phyloP scores from a whole-genome alignment of 2,113 vertebrate species.

The Leucoraja erinaceus region DNA sequence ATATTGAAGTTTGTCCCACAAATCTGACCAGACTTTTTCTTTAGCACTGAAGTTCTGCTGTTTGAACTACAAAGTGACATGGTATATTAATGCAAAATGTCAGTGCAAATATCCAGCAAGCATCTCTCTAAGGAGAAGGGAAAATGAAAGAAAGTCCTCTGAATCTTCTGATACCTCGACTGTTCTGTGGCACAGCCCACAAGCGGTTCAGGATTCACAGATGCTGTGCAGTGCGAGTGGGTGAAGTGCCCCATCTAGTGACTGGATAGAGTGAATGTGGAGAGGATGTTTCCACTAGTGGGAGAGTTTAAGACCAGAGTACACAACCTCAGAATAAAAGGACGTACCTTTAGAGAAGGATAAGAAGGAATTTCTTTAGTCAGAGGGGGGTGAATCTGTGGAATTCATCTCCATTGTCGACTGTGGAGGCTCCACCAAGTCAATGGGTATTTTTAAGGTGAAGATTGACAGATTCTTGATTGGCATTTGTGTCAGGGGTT shows the following conservation, averaged over 20 bases:
- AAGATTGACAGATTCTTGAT: no score
- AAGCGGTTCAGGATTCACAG: not conserved
- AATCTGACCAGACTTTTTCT: not conserved
- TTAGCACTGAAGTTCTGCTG: not conserved
- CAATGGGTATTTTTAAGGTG: no score
- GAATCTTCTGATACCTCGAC: not conserved
- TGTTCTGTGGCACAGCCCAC: not conserved
- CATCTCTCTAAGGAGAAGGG: not conserved
- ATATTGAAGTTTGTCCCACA: not conserved
- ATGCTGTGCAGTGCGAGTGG: not conserved
- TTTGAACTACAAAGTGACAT: not conserved
- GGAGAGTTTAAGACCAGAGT: no score
- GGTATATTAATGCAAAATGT: not conserved
- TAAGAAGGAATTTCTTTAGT: no score
- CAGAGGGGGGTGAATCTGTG: no score
- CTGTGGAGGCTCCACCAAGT: no score
- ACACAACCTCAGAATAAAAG: no score
- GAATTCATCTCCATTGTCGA: no score
- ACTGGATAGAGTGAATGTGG: no score
- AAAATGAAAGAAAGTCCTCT: not conserved
- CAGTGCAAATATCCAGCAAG: not conserved
- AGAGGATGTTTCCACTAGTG: no score
- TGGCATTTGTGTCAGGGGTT: no score
- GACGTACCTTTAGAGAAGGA: no score
- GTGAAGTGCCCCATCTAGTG: constrained; percentile 10